These are phyloP conservation scores for Beroe forskalii DNA, from an alignment of 37 sponge, comb jelly and placozoan species.

Conservation along the genomic window DNA sequence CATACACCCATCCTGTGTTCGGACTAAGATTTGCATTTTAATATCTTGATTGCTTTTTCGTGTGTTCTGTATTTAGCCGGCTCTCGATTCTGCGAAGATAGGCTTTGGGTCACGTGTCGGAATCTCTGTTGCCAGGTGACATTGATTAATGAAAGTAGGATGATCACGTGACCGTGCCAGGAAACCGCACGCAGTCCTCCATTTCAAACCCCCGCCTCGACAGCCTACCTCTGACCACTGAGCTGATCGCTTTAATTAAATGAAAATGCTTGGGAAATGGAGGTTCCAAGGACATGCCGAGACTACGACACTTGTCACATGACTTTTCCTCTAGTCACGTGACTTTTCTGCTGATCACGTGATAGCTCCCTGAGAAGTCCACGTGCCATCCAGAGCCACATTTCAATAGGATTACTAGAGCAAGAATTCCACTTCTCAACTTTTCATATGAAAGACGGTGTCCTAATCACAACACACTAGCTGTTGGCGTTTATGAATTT, in stretches of 20 bases:
- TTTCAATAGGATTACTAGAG: too few species aligned
- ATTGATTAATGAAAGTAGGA: slow-evolving; percentile 60
- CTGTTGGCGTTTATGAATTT: too few species aligned
- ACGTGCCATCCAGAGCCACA: too few species aligned
- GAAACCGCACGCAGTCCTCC: slow-evolving; percentile 25
- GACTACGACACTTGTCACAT: too few species aligned
- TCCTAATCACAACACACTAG: too few species aligned
- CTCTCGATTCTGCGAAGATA: neutral
- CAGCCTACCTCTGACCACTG: too few species aligned
- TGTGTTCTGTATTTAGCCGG: slow-evolving; percentile 65
- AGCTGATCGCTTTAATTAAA: slow-evolving; percentile 40
- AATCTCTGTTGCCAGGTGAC: slow-evolving; percentile 16
- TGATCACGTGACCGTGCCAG: slow-evolving; percentile 20
- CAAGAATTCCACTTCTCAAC: too few species aligned
- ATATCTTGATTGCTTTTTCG: slow-evolving; percentile 66
- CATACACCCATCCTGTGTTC: neutral
- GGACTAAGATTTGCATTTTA: slow-evolving; percentile 55
- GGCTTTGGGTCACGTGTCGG: slow-evolving; percentile 53
- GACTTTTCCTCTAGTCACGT: too few species aligned
- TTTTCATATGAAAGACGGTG: too few species aligned
- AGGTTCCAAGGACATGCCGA: too few species aligned
- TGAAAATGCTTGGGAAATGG: slow-evolving; percentile 56
- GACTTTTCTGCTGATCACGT: too few species aligned
- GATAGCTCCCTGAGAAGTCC: too few species aligned
- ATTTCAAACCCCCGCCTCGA: slow-evolving; percentile 20